Evolutionary conservation across 1,140 invertebrate species (phyloP).

Genomic region (Drosophila setifemur): DNA sequence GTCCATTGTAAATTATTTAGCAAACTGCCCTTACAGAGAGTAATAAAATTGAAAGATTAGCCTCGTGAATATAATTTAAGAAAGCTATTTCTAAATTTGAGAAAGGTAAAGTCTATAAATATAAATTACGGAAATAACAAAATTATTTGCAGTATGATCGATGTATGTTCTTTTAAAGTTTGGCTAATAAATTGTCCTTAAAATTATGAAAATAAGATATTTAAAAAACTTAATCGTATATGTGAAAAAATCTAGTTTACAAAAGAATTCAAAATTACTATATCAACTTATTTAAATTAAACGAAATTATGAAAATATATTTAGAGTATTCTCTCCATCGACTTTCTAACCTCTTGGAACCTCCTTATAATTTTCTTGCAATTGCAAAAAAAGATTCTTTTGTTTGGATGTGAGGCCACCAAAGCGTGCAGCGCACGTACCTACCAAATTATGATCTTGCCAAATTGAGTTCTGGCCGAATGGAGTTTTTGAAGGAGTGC

Average conservation of each 20-base stretch:
- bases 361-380: slow-evolving; percentile 16
- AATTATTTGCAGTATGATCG: no score
- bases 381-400: slow-evolving; percentile 38
- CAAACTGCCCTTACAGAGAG: not conserved
- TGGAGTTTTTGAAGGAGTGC: slow-evolving; percentile 21
- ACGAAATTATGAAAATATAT: not conserved
- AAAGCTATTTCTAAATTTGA: no score
- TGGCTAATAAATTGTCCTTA: not conserved
- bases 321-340: slow-evolving; percentile 1
- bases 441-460: slow-evolving; percentile 30
- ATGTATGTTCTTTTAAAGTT: not conserved
- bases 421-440: slow-evolving; percentile 74
- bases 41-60: not conserved
- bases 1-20: slow-evolving; percentile 8
- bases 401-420: not conserved
- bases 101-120: no score
- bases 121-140: not conserved
- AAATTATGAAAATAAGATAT: no score
- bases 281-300: no score
- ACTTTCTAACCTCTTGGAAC: not conserved
- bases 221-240: no score
- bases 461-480: slow-evolving; percentile 47
- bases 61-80: not conserved
- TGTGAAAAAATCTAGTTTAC: no score
- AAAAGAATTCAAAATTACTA: not conserved